Conservation (phyloP, 2,797 vertebrate genomes). For the Pangasius sanitwongsei region DNA sequence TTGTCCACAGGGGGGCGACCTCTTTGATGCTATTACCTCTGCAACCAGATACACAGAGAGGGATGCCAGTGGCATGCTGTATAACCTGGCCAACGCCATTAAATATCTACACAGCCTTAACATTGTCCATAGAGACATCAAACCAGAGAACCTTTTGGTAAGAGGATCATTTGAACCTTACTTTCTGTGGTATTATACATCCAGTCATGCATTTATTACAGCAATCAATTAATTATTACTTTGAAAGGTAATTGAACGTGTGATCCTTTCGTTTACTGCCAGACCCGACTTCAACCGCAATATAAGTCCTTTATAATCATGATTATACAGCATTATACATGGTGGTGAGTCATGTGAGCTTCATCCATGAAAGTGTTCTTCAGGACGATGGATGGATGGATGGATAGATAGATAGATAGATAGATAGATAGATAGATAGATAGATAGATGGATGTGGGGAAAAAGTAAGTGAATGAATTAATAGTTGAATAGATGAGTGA, state of each 20-base stretch:
- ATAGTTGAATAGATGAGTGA: slow-evolving; percentile 29
- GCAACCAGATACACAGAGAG: slow-evolving; percentile 96
- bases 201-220: background rate
- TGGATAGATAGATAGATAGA: background rate
- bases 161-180: slow-evolving; percentile 59
- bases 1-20: slow-evolving; percentile 87
- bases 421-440: background rate
- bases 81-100: slow-evolving; percentile 95
- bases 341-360: background rate
- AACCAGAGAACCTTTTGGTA: slow-evolving; percentile 96
- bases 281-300: background rate
- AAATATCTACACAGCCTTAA: slow-evolving; percentile 97
- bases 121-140: slow-evolving; percentile 98
- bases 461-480: background rate
- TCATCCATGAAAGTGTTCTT: slow-evolving; percentile 9
- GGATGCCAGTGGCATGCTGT: slow-evolving; percentile 95
- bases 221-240: background rate
- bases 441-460: background rate
- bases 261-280: background rate
- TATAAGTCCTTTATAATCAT: background rate
- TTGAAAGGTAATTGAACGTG: background rate
- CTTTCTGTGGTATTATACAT: background rate
- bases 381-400: background rate
- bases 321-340: background rate
- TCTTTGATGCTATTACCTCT: slow-evolving; percentile 96